phyloP scores from a whole-genome alignment of 2,888 invertebrate species.

The Lasioglossum vierecki region DNA sequence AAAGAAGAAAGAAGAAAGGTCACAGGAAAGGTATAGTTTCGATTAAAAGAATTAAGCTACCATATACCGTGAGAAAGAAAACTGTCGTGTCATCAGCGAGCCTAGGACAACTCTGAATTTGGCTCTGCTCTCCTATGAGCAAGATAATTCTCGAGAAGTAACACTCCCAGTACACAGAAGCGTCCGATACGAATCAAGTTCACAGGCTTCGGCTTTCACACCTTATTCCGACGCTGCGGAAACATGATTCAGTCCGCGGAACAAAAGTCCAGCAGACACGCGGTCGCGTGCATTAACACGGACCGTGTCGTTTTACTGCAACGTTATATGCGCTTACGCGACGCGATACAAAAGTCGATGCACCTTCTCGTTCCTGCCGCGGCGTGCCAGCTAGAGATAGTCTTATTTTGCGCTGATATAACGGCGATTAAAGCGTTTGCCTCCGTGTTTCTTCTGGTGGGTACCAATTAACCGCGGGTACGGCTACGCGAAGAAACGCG shows the following conservation, averaged over 20 bases:
- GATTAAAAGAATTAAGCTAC: no score
- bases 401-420: slow-evolving; percentile 66
- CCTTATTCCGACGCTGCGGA: slow-evolving; percentile 59
- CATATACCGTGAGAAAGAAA: no score
- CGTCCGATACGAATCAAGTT: slow-evolving; percentile 3
- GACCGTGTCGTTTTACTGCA: slow-evolving; percentile 60
- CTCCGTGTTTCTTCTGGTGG: slow-evolving; percentile 54
- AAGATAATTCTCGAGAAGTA: background rate
- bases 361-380: slow-evolving; percentile 43
- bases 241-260: slow-evolving; percentile 46
- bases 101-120: background rate
- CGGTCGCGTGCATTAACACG: slow-evolving; percentile 53
- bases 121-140: background rate
- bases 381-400: slow-evolving; percentile 33
- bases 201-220: slow-evolving; percentile 36
- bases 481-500: slow-evolving; percentile 53
- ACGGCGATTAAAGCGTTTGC: slow-evolving; percentile 66
- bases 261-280: slow-evolving; percentile 52
- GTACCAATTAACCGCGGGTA: slow-evolving; percentile 67
- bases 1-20: no score
- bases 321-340: slow-evolving; percentile 54
- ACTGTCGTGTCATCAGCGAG: background rate
- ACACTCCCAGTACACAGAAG: background rate
- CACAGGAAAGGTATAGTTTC: no score
- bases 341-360: slow-evolving; percentile 59